Percentiles rank a stretch among this genome's conserved stretches.
These are phyloP conservation scores for Sebastes aleutianus DNA, from an alignment of 2,797 vertebrate genomes.

Conservation along the genomic window DNA sequence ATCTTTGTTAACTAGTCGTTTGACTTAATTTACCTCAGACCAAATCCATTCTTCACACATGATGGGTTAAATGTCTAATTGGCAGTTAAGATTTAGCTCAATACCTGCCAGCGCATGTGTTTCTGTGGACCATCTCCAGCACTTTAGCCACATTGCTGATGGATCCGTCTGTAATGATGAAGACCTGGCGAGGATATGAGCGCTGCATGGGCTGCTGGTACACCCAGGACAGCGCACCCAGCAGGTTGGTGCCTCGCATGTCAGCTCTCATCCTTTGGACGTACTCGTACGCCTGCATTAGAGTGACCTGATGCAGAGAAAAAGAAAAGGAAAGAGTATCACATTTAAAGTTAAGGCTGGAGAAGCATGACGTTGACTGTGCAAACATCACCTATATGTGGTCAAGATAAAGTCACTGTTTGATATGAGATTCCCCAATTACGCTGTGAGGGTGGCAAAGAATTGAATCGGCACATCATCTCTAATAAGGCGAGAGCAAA, in stretches of 20 bases:
- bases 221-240: slow-evolving; percentile 88
- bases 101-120: slow-evolving; percentile 89
- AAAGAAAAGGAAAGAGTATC: slow-evolving; percentile 12
- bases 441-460: slow-evolving; percentile 18
- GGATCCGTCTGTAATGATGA: slow-evolving; percentile 84
- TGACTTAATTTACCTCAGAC: neutral
- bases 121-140: slow-evolving; percentile 90
- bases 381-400: slow-evolving; percentile 49
- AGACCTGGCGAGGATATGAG: slow-evolving; percentile 91
- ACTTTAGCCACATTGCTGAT: slow-evolving; percentile 79
- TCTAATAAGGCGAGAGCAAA: slow-evolving; percentile 65
- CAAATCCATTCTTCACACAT: neutral
- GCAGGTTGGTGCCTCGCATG: slow-evolving; percentile 81
- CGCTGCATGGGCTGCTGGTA: slow-evolving; percentile 89
- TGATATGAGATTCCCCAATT: slow-evolving; percentile 59
- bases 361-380: slow-evolving; percentile 12
- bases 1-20: neutral
- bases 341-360: slow-evolving; percentile 13
- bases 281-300: slow-evolving; percentile 85
- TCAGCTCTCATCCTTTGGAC: slow-evolving; percentile 81
- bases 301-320: slow-evolving; percentile 52
- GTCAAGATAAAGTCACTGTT: slow-evolving; percentile 45
- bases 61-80: neutral
- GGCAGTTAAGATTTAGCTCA: neutral
- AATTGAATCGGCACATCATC: slow-evolving; percentile 41